A percentile compares a stretch with the other conserved stretches of the same genome.
Conservation (phyloP, 2,113 vertebrate genomes). For the Chitala chitala region DNA sequence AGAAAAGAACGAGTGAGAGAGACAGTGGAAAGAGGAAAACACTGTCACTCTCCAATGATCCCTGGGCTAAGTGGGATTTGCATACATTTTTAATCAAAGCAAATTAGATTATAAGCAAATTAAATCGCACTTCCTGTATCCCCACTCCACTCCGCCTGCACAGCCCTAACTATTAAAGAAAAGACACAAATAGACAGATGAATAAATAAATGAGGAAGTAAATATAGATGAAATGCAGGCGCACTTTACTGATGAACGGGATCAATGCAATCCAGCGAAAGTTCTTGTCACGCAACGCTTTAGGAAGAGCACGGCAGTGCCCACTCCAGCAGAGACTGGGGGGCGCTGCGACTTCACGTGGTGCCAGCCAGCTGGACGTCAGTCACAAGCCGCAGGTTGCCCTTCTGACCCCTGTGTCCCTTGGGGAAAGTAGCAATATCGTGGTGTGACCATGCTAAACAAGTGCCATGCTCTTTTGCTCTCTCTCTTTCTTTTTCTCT, state of each 20-base stretch:
- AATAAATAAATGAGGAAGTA: constrained; percentile 11
- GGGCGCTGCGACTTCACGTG: neutral
- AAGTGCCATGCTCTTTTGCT: neutral
- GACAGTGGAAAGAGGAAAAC: constrained; percentile 29
- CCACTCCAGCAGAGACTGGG: neutral
- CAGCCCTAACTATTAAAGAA: constrained; percentile 18
- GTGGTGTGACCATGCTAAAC: neutral
- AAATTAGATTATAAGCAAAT: constrained; percentile 76
- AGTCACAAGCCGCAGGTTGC: neutral
- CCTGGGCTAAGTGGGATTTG: constrained; percentile 69
- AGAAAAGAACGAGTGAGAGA: constrained; percentile 18
- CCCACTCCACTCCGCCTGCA: constrained; percentile 29
- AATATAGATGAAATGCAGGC: neutral
- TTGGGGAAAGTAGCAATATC: neutral
- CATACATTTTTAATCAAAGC: constrained; percentile 78
- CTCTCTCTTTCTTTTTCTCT: neutral
- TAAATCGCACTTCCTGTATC: constrained; percentile 64
- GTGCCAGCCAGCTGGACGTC: neutral
- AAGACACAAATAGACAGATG: neutral
- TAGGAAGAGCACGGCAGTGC: too few species aligned
- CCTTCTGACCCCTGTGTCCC: neutral
- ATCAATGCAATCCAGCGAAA: constrained; percentile 3
- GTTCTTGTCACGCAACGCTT: too few species aligned
- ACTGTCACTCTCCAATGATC: constrained; percentile 61
- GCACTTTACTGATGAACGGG: neutral